These are phyloP conservation scores for Argynnis bischoffii DNA, from an alignment of 2,888 invertebrate genomes.

Conservation along the genomic window DNA sequence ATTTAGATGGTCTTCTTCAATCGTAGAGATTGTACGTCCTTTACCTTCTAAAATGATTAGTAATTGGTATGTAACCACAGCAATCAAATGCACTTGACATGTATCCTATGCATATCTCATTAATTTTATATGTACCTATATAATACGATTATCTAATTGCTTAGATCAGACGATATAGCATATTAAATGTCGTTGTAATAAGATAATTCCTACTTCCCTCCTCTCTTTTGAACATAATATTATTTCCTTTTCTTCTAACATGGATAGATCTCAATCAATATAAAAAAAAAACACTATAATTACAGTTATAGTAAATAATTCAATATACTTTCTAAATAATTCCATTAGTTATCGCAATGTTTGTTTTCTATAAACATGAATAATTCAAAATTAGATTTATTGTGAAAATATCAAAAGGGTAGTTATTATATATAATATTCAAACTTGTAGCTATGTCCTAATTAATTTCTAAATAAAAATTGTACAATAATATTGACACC, in stretches of 20 bases:
- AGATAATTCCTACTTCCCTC: neutral
- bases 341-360: no score
- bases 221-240: neutral
- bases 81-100: constrained; percentile 16
- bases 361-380: no score
- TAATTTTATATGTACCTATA: neutral
- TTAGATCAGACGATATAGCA: neutral
- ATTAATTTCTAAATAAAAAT: no score
- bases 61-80: constrained; percentile 24
- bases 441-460: no score
- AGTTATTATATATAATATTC: no score
- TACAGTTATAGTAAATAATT: no score
- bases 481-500: no score
- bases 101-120: constrained; percentile 1
- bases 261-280: no score
- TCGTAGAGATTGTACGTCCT: constrained; percentile 39
- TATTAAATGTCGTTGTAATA: neutral
- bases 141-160: neutral
- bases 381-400: no score
- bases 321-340: no score
- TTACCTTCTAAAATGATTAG: constrained; percentile 39
- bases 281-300: no score
- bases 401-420: no score
- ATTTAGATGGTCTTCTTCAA: constrained; percentile 31
- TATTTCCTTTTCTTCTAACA: neutral